A percentile compares a stretch with the other conserved stretches of the same genome.
Conservation (phyloP, 2,888 invertebrate species). For the Pollenia griseotomentosa region DNA sequence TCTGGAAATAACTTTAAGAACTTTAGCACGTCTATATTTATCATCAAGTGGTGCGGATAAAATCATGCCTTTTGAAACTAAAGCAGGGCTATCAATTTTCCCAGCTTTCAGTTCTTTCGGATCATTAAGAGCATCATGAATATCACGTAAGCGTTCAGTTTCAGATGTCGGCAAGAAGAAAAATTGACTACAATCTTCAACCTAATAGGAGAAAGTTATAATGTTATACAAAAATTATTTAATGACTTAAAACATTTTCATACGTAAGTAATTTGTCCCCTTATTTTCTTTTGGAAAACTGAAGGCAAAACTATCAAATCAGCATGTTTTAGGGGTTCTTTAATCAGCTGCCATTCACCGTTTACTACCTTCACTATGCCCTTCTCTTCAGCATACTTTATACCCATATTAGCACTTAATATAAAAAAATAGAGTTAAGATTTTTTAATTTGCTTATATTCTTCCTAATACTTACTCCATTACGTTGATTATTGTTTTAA, state of each 20-base stretch:
- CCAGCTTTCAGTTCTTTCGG: constrained; percentile 77
- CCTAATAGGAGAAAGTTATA: constrained; percentile 73
- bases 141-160: constrained; percentile 79
- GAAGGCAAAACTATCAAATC: constrained; percentile 87
- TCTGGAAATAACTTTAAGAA: constrained; percentile 83
- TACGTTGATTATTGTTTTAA: constrained; percentile 76
- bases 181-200: constrained; percentile 82
- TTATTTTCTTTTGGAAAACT: constrained; percentile 85
- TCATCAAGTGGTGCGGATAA: constrained; percentile 86
- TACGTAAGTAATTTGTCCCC: constrained; percentile 86
- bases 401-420: constrained; percentile 85
- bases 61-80: constrained; percentile 85
- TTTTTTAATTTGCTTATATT: not conserved
- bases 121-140: constrained; percentile 83
- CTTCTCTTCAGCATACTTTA: constrained; percentile 84
- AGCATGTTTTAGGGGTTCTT: constrained; percentile 80
- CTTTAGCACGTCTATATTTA: constrained; percentile 86
- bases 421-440: constrained; percentile 39
- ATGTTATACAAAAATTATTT: constrained; percentile 13
- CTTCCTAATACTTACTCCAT: constrained; percentile 80
- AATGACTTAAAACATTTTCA: constrained; percentile 71
- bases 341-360: constrained; percentile 78
- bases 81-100: constrained; percentile 76
- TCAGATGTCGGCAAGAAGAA: constrained; percentile 81
- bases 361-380: constrained; percentile 79